These are phyloP conservation scores for Falcaria lacertinaria DNA, from an alignment of 2,888 invertebrate genomes.

Conservation along the genomic window DNA sequence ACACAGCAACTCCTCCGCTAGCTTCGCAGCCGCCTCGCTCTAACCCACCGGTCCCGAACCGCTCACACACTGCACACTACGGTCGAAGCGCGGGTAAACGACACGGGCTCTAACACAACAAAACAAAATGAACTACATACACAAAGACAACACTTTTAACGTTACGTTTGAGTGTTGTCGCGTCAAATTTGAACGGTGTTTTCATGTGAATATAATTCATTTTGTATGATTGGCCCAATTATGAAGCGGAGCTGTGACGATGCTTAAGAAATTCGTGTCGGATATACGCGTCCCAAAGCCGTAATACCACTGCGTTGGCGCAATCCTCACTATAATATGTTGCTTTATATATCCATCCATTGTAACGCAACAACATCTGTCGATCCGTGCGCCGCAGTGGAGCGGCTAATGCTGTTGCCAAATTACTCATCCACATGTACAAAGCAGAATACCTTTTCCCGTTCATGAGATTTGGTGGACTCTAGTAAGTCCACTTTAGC, in stretches of 20 bases:
- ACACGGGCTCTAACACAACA: slow-evolving; percentile 3
- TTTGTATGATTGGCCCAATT: background rate
- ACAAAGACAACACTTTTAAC: background rate
- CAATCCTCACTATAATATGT: no score
- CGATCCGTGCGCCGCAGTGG: slow-evolving; percentile 1
- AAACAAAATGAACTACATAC: no score
- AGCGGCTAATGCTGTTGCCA: slow-evolving; percentile 13
- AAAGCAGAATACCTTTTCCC: background rate
- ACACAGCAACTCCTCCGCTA: slow-evolving; percentile 96
- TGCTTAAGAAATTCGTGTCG: background rate
- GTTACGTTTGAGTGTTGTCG: background rate
- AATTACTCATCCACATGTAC: background rate
- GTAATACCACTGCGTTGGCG: background rate
- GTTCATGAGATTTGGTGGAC: background rate
- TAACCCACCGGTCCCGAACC: slow-evolving; percentile 49
- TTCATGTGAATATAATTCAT: background rate
- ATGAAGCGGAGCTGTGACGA: background rate
- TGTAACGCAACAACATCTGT: no score
- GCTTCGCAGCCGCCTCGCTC: slow-evolving; percentile 91
- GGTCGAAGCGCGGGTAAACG: slow-evolving; percentile 10
- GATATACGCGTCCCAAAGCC: background rate
- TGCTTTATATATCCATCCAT: no score
- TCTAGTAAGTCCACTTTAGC: background rate
- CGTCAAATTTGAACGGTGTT: background rate
- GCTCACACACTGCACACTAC: slow-evolving; percentile 8